Base-by-base conservation (phyloP, 2,888 invertebrate species). In the Phortica okadai region DNA sequence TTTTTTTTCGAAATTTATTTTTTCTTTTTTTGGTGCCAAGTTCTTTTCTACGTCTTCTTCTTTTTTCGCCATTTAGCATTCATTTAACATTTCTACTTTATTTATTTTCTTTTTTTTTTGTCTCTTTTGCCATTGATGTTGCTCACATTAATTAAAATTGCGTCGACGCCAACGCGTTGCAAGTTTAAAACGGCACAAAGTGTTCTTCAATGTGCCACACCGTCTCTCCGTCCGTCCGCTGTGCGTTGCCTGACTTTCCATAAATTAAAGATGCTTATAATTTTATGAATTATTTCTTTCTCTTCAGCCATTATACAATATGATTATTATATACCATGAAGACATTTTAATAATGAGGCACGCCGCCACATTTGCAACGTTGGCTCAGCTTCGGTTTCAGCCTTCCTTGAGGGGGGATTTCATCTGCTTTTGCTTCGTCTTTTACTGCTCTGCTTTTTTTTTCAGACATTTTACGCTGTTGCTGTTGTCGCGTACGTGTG, bases 251-350 rank as follows among this genome's bases (percentile, higher is more conserved):
- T 56, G 14, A 5, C n/a, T n/a, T 56, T 80, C 77, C 88, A 88
- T 88, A 85, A 85, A 85, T 85, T 88, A 85, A 87, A 84, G 80
- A 86, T 87, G 86, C 85, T 85, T 88, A 85, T 88, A 85, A 82
- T 82, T 82, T 82, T 80, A 82, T 82, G 77, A 82, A 88, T 85
- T 84, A 87, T 85, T 85, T 85, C 70, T 56, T 56, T 25, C 54
- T 70, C 21, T 21, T 21, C 21, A 21, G 59, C 21, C 59, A 59
- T 59, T 59, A n/a, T 21, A 21, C 21, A 45, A 45, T 10, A 45
- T 45, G 7, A 45, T 45, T 21, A 21, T 21, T 21, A 21, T 21
- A 16, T 59, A 10, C 59, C 21, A 25, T 59, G 59, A 59, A 21
- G 59, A 59, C 59, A 59, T 16, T 59, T 59, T 21, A 59, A 59